A percentile compares a stretch with the other conserved stretches of the same genome.
Conservation (phyloP, 1,140 invertebrate genomes). For the Zaprionus nigranus region DNA sequence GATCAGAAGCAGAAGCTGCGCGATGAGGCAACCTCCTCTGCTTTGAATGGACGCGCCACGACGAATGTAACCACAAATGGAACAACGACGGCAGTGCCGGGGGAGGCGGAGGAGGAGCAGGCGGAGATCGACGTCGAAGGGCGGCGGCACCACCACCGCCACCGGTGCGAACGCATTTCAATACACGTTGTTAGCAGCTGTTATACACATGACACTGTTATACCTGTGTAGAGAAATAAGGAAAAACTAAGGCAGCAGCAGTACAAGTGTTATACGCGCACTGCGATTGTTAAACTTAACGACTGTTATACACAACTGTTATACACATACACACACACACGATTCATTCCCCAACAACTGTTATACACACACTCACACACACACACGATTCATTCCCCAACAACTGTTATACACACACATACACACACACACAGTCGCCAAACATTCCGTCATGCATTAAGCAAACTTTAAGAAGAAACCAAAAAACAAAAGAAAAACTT, state of each 20-base stretch:
- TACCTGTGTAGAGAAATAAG: not conserved
- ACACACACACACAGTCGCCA: conserved; percentile 16
- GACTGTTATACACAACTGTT: conserved; percentile 20
- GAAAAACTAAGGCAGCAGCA: not conserved
- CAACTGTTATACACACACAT: no score
- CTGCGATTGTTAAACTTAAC: conserved; percentile 11
- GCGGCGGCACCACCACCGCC: conserved; percentile 61
- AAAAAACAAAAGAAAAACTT: conserved; percentile 29
- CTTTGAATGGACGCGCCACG: not conserved
- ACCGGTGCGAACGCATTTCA: conserved; percentile 67
- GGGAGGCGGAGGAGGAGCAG: conserved; percentile 48
- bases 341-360: conserved; percentile 18
- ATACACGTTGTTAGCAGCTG: conserved; percentile 68
- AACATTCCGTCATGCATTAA: conserved; percentile 34
- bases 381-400: not conserved
- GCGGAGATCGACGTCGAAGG: conserved; percentile 34
- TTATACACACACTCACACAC: conserved; percentile 11
- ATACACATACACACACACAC: conserved; percentile 5
- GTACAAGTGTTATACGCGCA: conserved; percentile 37
- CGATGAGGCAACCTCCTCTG: conserved; percentile 49
- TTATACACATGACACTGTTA: conserved; percentile 32
- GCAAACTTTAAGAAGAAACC: conserved; percentile 6
- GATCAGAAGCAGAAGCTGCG: conserved; percentile 77
- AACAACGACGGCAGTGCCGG: not conserved
- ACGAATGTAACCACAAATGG: not conserved